Percentiles rank a stretch among this genome's conserved stretches.
phyloP scores from a whole-genome alignment of 2,797 vertebrate genomes.

The Muscicapa striata region DNA sequence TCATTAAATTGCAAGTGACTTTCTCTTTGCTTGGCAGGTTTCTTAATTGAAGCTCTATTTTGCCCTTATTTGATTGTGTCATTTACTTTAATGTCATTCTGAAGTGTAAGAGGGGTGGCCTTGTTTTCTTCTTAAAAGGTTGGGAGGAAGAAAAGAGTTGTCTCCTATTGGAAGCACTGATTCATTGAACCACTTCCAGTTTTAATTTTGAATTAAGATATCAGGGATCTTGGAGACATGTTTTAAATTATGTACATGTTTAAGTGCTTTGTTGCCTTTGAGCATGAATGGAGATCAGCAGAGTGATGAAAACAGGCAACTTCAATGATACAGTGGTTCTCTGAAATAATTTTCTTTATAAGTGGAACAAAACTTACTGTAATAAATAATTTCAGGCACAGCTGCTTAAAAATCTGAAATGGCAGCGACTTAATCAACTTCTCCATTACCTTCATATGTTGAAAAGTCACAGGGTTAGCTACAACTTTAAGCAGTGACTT shows the following conservation, averaged over 20 bases:
- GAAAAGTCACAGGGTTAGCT: background rate
- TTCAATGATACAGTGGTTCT: background rate
- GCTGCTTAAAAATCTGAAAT: background rate
- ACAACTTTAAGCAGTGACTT: background rate
- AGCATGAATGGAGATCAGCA: background rate
- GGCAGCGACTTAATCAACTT: background rate
- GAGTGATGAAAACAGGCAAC: background rate
- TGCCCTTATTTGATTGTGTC: background rate
- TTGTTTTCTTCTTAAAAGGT: background rate
- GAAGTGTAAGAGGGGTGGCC: background rate
- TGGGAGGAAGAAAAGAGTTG: background rate
- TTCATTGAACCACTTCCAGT: background rate
- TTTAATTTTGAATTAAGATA: background rate
- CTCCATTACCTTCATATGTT: accelerated
- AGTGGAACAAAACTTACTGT: background rate
- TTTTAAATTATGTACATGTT: background rate
- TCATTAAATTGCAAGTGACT: background rate
- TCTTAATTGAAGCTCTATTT: background rate
- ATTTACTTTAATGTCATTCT: background rate
- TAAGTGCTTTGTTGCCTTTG: background rate
- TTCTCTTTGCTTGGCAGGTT: background rate
- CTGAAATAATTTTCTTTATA: background rate
- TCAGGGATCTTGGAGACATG: background rate
- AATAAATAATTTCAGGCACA: background rate
- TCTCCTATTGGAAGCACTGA: background rate